phyloP scores from a whole-genome alignment of 2,888 invertebrate genomes.

The Rotaria magnacalcarata region DNA sequence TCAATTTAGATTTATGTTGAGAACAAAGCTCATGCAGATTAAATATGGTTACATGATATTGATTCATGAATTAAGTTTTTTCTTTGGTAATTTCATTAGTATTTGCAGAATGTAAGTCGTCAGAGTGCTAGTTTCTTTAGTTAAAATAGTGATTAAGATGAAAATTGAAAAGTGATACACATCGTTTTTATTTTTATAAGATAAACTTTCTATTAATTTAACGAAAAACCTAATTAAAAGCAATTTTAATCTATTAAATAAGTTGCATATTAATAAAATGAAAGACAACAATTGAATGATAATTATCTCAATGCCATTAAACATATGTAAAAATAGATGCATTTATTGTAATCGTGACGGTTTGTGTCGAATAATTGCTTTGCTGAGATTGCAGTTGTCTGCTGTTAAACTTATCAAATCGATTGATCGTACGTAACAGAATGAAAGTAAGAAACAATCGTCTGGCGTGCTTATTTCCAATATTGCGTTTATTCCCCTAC shows the following conservation, averaged over 20 bases:
- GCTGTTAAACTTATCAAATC: slow-evolving; percentile 13
- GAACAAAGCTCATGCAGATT: too few species aligned
- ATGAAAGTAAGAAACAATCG: slow-evolving; percentile 16
- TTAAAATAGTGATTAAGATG: too few species aligned
- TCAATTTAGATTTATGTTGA: too few species aligned
- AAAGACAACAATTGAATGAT: not conserved
- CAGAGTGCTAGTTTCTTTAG: not conserved
- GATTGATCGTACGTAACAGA: not conserved
- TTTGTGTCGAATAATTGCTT: not conserved
- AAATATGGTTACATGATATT: too few species aligned
- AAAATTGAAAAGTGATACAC: too few species aligned
- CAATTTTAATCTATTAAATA: too few species aligned
- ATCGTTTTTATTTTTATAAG: too few species aligned
- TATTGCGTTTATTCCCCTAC: slow-evolving; percentile 1
- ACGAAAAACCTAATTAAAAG: too few species aligned
- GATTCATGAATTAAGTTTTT: too few species aligned
- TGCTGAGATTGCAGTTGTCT: not conserved
- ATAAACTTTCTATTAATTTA: too few species aligned
- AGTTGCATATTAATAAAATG: too few species aligned
- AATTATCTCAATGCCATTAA: not conserved
- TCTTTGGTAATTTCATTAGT: not conserved
- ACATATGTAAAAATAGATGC: not conserved
- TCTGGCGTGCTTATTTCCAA: not conserved
- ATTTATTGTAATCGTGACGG: not conserved
- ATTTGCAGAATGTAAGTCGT: not conserved